Percentiles rank a stretch among this genome's conserved stretches.
Evolutionary conservation across 2,888 invertebrate genomes (phyloP).

Genomic region (Toxonevra muliebris): DNA sequence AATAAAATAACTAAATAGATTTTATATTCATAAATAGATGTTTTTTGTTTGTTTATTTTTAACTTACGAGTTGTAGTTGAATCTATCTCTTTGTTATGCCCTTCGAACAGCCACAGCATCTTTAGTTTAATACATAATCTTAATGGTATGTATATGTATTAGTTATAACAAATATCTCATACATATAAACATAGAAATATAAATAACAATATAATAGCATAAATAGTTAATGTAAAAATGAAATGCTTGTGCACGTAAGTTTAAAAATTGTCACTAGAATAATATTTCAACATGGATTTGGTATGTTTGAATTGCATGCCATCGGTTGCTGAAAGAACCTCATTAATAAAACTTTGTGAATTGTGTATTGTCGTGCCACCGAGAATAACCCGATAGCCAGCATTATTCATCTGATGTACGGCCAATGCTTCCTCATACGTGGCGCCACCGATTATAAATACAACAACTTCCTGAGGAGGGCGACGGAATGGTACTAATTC

Average conservation of each 20-base stretch:
- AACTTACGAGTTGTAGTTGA: too few species aligned
- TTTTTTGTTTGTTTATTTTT: too few species aligned
- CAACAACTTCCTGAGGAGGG: conserved; percentile 91
- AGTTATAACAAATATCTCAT: conserved; percentile 6
- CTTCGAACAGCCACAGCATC: too few species aligned
- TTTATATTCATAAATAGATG: too few species aligned
- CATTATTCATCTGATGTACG: conserved; percentile 82
- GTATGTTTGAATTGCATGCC: conserved; percentile 74
- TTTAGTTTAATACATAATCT: too few species aligned
- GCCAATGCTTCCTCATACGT: conserved; percentile 95
- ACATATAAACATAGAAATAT: neutral
- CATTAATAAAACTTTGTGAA: conserved; percentile 80
- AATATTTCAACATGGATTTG: conserved; percentile 77
- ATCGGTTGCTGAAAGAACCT: conserved; percentile 75
- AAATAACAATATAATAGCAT: conserved; percentile 5
- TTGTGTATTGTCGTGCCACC: conserved; percentile 96
- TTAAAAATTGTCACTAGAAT: conserved; percentile 67
- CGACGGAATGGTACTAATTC: conserved; percentile 68
- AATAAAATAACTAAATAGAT: too few species aligned
- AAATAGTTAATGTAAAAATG: conserved; percentile 1
- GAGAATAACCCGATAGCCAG: conserved; percentile 78
- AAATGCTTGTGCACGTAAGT: neutral
- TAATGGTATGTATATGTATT: neutral
- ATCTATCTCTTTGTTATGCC: too few species aligned
- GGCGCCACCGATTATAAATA: conserved; percentile 95